Evolutionary conservation across 2,888 invertebrate species (phyloP).

Genomic region (Linnaemya tessellans): DNA sequence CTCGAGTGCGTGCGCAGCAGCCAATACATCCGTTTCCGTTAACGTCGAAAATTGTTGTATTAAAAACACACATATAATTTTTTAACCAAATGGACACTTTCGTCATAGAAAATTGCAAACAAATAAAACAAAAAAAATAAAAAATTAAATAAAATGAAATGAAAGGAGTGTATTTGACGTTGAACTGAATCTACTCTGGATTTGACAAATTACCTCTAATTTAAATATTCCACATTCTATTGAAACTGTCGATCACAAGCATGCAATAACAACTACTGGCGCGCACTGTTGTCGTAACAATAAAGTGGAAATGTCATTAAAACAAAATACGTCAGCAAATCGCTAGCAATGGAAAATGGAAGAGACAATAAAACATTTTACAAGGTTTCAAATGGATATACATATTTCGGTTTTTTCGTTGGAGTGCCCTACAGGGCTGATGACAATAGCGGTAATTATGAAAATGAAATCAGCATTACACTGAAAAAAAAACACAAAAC

Average conservation of each 20-base stretch:
- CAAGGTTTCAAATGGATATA: neutral
- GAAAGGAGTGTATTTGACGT: conserved; percentile 59
- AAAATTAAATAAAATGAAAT: too few species aligned
- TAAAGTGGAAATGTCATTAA: conserved; percentile 9
- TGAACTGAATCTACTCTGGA: conserved; percentile 24
- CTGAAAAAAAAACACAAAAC: too few species aligned
- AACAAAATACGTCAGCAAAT: conserved; percentile 40
- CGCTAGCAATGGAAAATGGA: neutral
- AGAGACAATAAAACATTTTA: neutral
- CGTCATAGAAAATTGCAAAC: conserved; percentile 36
- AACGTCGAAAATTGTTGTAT: conserved; percentile 52
- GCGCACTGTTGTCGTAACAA: conserved; percentile 7
- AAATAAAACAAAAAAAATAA: too few species aligned
- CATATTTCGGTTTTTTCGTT: neutral
- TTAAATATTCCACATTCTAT: conserved; percentile 69
- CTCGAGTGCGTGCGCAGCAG: conserved; percentile 80
- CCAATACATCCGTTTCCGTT: conserved; percentile 82
- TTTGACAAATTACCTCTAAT: conserved; percentile 67
- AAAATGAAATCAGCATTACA: neutral
- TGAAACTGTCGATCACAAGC: conserved; percentile 65
- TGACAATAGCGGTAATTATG: neutral
- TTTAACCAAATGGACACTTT: neutral
- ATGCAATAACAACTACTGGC: neutral
- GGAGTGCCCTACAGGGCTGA: neutral
- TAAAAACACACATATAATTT: conserved; percentile 27